Base-by-base conservation (phyloP, 2,113 vertebrate species). In the Semnornis frantzii region DNA sequence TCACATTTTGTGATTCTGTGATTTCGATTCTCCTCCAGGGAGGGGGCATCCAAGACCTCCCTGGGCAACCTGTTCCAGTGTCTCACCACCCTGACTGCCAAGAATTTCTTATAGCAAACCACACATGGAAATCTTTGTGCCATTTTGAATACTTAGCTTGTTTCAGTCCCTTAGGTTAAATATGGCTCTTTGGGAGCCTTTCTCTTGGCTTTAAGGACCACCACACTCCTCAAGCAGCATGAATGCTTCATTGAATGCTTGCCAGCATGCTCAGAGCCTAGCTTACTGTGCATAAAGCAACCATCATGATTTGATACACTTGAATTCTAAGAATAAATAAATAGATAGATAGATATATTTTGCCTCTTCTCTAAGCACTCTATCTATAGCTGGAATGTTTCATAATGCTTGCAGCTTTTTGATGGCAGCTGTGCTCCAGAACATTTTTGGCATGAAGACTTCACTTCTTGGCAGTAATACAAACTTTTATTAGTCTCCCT, bases 381-480 rank as follows among this genome's bases (percentile, higher is more conserved):
- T 83, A 65, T 86, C 72, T 93, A 94, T 87, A 91, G 93, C 72
- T 90, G 81, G 76, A 80, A 46, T 62, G n/a, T 81, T 95, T 96
- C 87, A 82, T 92, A 97, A 93, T 81, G 64, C 57, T 91, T 24
- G 68, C 57, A 87, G 69, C 7, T 28, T 81, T 82, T 85, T 91
- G 87, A 13, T 90, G 75, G 75, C 91, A 94, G 54, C 76, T 91
- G 54, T 78, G 9, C 72, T 94, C 20, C 5, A 2, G 69, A 92
- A 81, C 57, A 78, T 78, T 94, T 92, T 92, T 94, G 94, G 82
- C 93, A 69, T 39, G 30, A 71, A 48, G 48, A n/a, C 11, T 72
- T 86, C 17, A 73, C 34, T 85, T 85, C 75, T 85, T 97, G 94
- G 89, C 91, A 85, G 58, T 27, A 75, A 86, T 62, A 23, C 65